Conservation (phyloP, 2,888 invertebrate species). For the Scaptomyza caliginosa region DNA sequence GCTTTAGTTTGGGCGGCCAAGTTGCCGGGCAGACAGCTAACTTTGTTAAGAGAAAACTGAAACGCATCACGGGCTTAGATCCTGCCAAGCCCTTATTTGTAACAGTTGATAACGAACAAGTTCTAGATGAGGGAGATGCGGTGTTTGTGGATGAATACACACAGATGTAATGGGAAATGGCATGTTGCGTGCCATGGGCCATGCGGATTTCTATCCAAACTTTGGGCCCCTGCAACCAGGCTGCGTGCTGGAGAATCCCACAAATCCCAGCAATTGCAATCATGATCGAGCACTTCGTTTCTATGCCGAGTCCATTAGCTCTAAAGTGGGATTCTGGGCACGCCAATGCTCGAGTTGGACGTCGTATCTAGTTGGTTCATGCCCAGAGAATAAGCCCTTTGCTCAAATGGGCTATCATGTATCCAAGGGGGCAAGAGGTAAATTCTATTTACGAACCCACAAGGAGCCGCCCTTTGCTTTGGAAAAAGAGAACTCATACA, state of each 20-base stretch:
- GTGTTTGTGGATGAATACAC: constrained; percentile 88
- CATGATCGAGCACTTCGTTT: constrained; percentile 86
- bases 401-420: constrained; percentile 86
- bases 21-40: constrained; percentile 85
- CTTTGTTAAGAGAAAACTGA: constrained; percentile 84
- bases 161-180: constrained; percentile 87
- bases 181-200: constrained; percentile 85
- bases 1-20: constrained; percentile 88
- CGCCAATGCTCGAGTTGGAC: constrained; percentile 85
- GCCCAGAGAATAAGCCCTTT: constrained; percentile 66
- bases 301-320: constrained; percentile 86
- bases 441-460: constrained; percentile 84
- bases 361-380: constrained; percentile 85
- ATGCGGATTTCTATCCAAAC: constrained; percentile 87
- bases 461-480: constrained; percentile 58
- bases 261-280: constrained; percentile 86
- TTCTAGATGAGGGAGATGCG: constrained; percentile 86
- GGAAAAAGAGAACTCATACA: constrained; percentile 42
- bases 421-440: constrained; percentile 81
- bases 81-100: constrained; percentile 88
- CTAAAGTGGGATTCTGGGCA: constrained; percentile 86
- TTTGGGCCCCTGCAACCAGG: constrained; percentile 87
- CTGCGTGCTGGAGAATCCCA: constrained; percentile 82
- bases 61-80: constrained; percentile 87
- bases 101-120: constrained; percentile 83